Percentiles rank a stretch among this genome's conserved stretches.
These are phyloP conservation scores for Paracyprichromis sp. DNA, from an alignment of 2,113 vertebrate genomes.

Conservation along the genomic window DNA sequence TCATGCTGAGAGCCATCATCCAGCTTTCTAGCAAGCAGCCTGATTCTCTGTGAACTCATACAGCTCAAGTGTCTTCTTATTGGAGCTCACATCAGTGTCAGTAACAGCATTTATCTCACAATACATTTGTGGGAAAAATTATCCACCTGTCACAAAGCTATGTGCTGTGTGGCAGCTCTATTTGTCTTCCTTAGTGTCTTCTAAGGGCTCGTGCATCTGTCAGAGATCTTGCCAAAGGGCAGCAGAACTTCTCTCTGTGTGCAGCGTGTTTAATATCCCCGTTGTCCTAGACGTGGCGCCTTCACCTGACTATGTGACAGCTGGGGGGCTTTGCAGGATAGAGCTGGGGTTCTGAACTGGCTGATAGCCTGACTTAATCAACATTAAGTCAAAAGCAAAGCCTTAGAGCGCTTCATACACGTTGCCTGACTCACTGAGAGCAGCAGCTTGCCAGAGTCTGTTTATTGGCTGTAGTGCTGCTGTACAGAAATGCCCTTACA, in stretches of 20 bases:
- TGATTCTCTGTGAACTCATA: not conserved
- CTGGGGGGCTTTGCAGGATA: conserved; percentile 1
- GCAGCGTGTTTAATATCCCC: conserved; percentile 1
- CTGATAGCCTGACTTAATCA: not conserved
- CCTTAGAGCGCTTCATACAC: not conserved
- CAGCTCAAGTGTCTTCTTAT: not conserved
- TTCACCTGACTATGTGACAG: not conserved
- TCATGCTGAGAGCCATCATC: not conserved
- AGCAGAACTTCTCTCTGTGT: not conserved
- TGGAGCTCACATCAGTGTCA: not conserved
- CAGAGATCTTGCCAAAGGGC: conserved; percentile 5
- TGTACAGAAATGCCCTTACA: not conserved
- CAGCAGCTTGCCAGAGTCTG: not conserved
- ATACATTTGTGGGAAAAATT: not conserved
- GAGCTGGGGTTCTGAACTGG: not conserved
- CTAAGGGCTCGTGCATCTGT: not conserved
- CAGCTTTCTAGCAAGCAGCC: not conserved
- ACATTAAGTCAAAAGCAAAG: not conserved
- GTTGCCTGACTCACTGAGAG: not conserved
- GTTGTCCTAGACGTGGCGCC: not conserved
- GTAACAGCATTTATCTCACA: not conserved
- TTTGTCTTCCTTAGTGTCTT: not conserved
- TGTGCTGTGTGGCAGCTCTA: not conserved
- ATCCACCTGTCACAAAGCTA: not conserved
- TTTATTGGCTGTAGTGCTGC: not conserved